Conservation (phyloP, 2,113 vertebrate genomes). For the Cettia cetti region DNA sequence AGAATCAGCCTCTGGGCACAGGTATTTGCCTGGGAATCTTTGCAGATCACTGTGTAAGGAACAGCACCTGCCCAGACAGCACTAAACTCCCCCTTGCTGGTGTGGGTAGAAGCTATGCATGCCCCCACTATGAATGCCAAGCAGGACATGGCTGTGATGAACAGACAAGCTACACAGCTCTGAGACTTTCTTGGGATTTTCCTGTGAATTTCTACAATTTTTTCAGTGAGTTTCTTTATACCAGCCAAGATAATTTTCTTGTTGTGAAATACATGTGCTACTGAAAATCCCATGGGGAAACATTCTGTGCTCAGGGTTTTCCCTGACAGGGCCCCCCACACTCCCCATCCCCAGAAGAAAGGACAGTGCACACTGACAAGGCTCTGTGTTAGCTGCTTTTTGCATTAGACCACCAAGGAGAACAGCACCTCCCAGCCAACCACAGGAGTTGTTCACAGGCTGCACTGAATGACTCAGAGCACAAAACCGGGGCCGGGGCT, state of each 20-base stretch:
- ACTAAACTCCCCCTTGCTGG: neutral
- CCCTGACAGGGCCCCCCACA: neutral
- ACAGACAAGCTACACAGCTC: neutral
- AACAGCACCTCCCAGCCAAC: neutral
- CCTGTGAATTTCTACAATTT: neutral
- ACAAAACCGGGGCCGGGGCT: accelerated
- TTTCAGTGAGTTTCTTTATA: neutral
- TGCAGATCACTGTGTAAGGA: neutral
- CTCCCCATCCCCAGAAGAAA: neutral
- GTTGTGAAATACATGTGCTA: neutral
- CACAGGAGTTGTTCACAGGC: accelerated
- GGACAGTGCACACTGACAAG: accelerated
- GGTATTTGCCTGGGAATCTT: neutral
- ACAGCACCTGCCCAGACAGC: neutral
- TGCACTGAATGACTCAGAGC: neutral
- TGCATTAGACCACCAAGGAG: neutral
- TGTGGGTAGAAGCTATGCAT: neutral
- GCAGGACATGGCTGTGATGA: neutral
- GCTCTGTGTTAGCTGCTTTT: neutral
- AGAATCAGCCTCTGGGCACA: neutral
- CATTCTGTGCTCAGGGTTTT: neutral
- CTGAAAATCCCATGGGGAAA: neutral
- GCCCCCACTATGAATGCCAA: neutral
- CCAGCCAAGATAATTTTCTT: neutral
- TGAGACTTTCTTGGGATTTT: neutral